Base-by-base conservation (phyloP, 2,888 invertebrate species). In the Erebia palarica region DNA sequence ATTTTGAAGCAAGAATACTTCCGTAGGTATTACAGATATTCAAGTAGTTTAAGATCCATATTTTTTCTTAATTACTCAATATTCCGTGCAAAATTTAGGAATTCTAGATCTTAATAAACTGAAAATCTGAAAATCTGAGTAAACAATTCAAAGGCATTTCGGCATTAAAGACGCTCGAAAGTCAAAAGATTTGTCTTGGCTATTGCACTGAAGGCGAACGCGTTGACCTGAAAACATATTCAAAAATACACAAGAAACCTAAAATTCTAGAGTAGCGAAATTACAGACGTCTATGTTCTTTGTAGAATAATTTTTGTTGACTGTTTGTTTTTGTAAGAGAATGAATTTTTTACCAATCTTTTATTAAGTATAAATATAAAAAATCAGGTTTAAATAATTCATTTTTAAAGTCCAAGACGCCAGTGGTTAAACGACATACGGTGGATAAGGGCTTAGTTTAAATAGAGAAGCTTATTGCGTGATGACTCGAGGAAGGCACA, bases 151-250 rank as follows among this genome's bases (percentile, higher is more conserved):
- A 55, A 55, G 55, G 55, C 18, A 53, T 53, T 53, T 53, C 16
- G 53, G 55, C 55, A 18, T 55, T 55, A 55, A 18, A 55, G 16
- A 55, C 18, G 55, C 18, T 55, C 16, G 55, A 18, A 55, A 55
- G 55, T 55, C 55, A 55, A 55, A 55, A 55, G 55, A 55, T 18
- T 55, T 55, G 18, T 18, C 55, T 55, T 55, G 18, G 55, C 53
- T 16, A 7, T 53, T 53, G 53, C n/a, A 16, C 53, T 53, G n/a
- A 16, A 53, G 16, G 16, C n/a, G 53, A 9, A 53, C 53, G 53
- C 53, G 53, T 55, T 55, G 55, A 55, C 55, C 18, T 55, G 55
- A 55, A 55, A 55, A 55, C 18, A 10, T 55, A 55, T 55, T 55
- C 55, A 55, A 18, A 55, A 55, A 16, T 55, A 55, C 3, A 55